These are phyloP conservation scores for Synanthedon formicaeformis DNA, from an alignment of 2,888 invertebrate species.

Conservation along the genomic window DNA sequence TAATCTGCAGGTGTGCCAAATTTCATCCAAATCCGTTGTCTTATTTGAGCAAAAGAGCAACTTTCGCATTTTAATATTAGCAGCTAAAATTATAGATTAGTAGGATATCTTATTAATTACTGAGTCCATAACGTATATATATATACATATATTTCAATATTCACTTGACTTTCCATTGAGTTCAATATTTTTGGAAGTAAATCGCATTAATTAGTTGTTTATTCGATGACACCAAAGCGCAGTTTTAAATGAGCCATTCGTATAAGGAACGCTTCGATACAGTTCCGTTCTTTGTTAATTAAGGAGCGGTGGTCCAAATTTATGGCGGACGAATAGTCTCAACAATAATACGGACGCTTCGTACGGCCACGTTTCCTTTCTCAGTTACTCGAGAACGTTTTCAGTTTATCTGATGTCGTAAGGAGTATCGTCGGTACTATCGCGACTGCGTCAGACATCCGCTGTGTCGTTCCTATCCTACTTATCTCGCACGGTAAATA, in stretches of 20 bases:
- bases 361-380: slow-evolving; percentile 40
- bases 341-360: slow-evolving; percentile 42
- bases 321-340: slow-evolving; percentile 45
- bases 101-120: too few species aligned
- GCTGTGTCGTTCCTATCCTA: slow-evolving; percentile 26
- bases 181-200: slow-evolving; percentile 54
- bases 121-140: too few species aligned
- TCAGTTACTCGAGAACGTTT: slow-evolving; percentile 25
- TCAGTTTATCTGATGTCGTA: slow-evolving; percentile 54
- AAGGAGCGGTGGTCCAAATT: slow-evolving; percentile 39
- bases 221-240: slow-evolving; percentile 35
- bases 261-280: slow-evolving; percentile 17
- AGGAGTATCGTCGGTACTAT: slow-evolving; percentile 38
- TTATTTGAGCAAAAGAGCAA: too few species aligned
- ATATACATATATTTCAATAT: too few species aligned
- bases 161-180: slow-evolving; percentile 56
- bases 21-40: too few species aligned
- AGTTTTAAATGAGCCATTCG: slow-evolving; percentile 33
- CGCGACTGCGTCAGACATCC: slow-evolving; percentile 34
- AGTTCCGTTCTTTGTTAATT: slow-evolving; percentile 51
- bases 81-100: too few species aligned
- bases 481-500: slow-evolving; percentile 41
- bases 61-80: too few species aligned
- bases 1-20: too few species aligned
- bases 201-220: slow-evolving; percentile 56